Percentiles rank a stretch among this genome's conserved stretches.
Evolutionary conservation across 2,888 invertebrate species (phyloP).

Genomic region (Cheilosia impressa): DNA sequence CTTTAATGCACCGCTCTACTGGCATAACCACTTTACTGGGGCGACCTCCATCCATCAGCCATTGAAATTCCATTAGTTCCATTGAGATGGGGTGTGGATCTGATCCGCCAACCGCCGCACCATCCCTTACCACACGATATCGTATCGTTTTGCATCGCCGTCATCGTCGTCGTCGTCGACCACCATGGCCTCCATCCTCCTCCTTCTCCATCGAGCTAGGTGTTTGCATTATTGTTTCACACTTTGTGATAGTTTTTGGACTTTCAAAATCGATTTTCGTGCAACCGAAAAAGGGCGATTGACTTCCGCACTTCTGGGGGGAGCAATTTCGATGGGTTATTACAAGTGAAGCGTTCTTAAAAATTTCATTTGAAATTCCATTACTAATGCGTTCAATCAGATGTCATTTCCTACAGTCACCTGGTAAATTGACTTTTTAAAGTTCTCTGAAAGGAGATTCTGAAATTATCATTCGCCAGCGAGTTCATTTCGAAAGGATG

Average conservation of each 20-base stretch:
- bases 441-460: no score
- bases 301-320: not conserved
- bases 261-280: constrained; percentile 14
- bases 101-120: not conserved
- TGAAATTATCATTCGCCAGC: no score
- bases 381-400: no score
- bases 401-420: no score
- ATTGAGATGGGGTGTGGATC: constrained; percentile 13
- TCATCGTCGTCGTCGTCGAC: not conserved
- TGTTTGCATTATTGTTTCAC: constrained; percentile 53
- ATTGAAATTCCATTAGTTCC: constrained; percentile 64
- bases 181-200: not conserved
- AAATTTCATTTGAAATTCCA: no score
- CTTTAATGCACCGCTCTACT: constrained; percentile 56
- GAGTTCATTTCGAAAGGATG: no score
- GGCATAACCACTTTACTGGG: constrained; percentile 46
- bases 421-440: no score
- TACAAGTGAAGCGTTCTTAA: not conserved
- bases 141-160: not conserved
- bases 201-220: constrained; percentile 7
- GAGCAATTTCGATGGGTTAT: constrained; percentile 13
- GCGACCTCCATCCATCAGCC: constrained; percentile 37
- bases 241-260: constrained; percentile 22
- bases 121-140: not conserved
- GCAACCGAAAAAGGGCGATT: not conserved